Conservation (phyloP, 1,140 invertebrate genomes). For the Drosophila parabipectinata region DNA sequence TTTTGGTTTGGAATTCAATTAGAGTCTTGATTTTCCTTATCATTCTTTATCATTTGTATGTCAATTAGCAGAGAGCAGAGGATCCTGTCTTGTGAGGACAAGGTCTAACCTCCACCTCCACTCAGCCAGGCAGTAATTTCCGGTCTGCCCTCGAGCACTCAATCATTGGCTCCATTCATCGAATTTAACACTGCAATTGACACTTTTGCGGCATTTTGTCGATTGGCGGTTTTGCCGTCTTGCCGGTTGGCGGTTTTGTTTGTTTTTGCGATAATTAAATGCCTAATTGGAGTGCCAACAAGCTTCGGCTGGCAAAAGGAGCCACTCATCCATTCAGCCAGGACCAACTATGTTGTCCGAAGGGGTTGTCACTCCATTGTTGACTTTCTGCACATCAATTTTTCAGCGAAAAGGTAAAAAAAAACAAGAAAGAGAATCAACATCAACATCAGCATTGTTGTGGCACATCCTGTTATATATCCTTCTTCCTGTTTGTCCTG, state of each 20-base stretch:
- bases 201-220: conserved; percentile 14
- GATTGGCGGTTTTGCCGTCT: too few relatives aligned
- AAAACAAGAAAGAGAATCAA: too few relatives aligned
- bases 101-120: too few relatives aligned
- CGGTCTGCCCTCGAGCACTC: too few relatives aligned
- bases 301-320: neutral
- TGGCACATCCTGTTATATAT: conserved; percentile 3
- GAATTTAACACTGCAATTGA: conserved; percentile 32
- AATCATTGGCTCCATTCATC: conserved; percentile 7
- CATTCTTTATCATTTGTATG: neutral
- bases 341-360: conserved; percentile 4
- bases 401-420: conserved; percentile 21
- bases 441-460: neutral
- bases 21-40: neutral
- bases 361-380: conserved; percentile 34
- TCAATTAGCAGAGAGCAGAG: neutral
- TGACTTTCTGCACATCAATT: conserved; percentile 49
- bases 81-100: too few relatives aligned
- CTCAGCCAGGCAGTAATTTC: too few relatives aligned
- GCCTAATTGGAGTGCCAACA: conserved; percentile 35
- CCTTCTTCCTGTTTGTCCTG: neutral
- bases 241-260: neutral
- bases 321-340: neutral
- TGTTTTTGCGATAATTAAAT: conserved; percentile 38
- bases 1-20: neutral